Evolutionary conservation across 2,888 invertebrate genomes (phyloP).

Genomic region (Boloria selene): DNA sequence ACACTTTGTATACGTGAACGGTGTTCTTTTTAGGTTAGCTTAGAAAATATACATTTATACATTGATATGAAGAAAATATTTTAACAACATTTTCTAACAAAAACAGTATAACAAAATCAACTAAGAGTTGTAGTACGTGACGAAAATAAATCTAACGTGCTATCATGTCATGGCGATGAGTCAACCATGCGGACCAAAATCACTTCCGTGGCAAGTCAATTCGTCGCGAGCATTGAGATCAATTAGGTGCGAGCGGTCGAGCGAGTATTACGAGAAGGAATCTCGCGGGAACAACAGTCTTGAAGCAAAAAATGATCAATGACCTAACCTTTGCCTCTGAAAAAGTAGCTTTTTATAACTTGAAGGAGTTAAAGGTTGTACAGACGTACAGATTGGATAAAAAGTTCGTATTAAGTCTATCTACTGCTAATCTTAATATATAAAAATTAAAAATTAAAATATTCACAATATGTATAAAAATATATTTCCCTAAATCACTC

Average conservation of each 20-base stretch:
- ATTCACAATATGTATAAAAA: no score
- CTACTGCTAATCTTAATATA: no score
- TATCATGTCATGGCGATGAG: constrained; percentile 49
- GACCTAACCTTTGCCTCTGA: background rate
- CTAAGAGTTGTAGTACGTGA: constrained; percentile 26
- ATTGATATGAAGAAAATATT: no score
- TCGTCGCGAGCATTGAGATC: constrained; percentile 77
- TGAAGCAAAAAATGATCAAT: constrained; percentile 16
- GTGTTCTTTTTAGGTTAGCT: constrained; percentile 5
- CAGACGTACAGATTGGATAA: no score
- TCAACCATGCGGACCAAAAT: constrained; percentile 59
- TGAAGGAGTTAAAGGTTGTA: background rate
- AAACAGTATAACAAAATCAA: background rate
- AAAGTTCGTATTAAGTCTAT: no score
- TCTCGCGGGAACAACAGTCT: constrained; percentile 58
- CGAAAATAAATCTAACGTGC: constrained; percentile 23
- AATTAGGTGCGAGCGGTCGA: constrained; percentile 67
- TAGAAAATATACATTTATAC: no score
- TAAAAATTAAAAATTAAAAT: no score
- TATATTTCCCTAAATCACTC: no score
- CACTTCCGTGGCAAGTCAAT: constrained; percentile 73
- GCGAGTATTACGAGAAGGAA: constrained; percentile 70
- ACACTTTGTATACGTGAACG: constrained; percentile 34
- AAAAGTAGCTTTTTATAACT: background rate
- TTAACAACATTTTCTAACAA: no score